Evolutionary conservation across 2,888 invertebrate genomes (phyloP).

Genomic region (Lypha dubia): DNA sequence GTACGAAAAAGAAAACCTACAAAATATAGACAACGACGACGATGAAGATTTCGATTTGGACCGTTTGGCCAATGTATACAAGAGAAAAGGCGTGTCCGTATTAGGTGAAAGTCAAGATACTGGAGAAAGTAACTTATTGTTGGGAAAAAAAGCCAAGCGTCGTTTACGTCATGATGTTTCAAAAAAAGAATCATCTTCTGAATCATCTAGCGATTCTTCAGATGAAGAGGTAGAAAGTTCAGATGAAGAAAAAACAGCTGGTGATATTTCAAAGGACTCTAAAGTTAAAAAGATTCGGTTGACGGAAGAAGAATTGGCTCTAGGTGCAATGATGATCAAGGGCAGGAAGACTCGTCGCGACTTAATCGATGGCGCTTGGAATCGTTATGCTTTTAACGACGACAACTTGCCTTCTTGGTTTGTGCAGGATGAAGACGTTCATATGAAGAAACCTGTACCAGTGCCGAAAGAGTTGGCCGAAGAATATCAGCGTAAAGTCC

Average conservation of each 20-base stretch:
- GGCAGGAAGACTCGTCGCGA: constrained; percentile 96
- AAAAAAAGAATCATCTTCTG: constrained; percentile 73
- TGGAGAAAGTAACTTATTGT: constrained; percentile 51
- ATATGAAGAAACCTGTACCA: constrained; percentile 92
- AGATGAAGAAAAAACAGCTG: constrained; percentile 74
- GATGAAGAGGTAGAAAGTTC: constrained; percentile 79
- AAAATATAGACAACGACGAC: constrained; percentile 90
- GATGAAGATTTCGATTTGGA: constrained; percentile 95
- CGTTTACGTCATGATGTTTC: constrained; percentile 78
- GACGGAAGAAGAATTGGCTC: constrained; percentile 93
- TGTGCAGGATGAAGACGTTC: constrained; percentile 94
- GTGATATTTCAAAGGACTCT: constrained; percentile 76
- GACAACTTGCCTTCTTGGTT: constrained; percentile 98
- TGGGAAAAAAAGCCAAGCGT: constrained; percentile 82
- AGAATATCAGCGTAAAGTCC: constrained; percentile 91
- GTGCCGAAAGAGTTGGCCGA: constrained; percentile 93
- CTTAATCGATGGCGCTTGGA: constrained; percentile 95
- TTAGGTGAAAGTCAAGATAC: constrained; percentile 78
- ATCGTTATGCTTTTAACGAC: constrained; percentile 96
- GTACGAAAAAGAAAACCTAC: constrained; percentile 93
- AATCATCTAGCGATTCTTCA: constrained; percentile 76
- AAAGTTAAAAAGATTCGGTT: constrained; percentile 87
- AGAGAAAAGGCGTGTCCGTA: constrained; percentile 87
- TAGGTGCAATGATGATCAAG: constrained; percentile 95
- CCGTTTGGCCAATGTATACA: constrained; percentile 88